phyloP scores from a whole-genome alignment of 2,888 invertebrate genomes.

The Nemoura dubitans region DNA sequence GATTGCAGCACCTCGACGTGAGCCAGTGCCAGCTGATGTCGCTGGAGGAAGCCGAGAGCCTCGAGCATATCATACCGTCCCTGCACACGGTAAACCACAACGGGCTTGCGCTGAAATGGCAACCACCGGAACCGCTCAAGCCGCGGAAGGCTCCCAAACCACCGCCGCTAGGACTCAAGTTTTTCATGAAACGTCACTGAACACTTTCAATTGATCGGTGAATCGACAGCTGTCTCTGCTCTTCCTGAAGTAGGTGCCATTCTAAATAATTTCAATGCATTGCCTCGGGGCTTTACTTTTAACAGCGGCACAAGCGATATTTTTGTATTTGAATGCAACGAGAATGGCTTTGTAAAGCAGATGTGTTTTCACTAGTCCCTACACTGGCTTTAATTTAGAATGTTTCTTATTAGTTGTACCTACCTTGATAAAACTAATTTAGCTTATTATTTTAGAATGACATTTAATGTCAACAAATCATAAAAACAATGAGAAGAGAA shows the following conservation, averaged over 20 bases:
- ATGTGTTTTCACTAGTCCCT: background rate
- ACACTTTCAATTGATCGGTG: background rate
- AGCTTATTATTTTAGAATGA: too few relatives aligned
- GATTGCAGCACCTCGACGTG: conserved; percentile 68
- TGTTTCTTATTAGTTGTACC: too few relatives aligned
- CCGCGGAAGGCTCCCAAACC: conserved; percentile 17
- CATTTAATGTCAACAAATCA: too few relatives aligned
- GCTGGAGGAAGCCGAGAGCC: conserved; percentile 49
- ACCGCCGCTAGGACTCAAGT: conserved; percentile 23
- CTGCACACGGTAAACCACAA: conserved; percentile 44
- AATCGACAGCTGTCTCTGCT: background rate
- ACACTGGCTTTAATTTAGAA: too few relatives aligned
- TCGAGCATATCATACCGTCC: conserved; percentile 43
- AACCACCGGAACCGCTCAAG: background rate
- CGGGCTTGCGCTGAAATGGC: conserved; percentile 31
- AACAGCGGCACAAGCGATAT: background rate
- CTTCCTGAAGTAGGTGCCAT: background rate
- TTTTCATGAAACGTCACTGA: conserved; percentile 15
- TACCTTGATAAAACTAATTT: too few relatives aligned
- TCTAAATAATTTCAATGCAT: background rate
- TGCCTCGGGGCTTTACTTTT: background rate
- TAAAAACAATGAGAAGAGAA: too few relatives aligned
- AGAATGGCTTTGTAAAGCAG: background rate
- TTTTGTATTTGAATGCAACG: background rate
- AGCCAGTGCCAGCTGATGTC: conserved; percentile 58